Conservation (phyloP, 2,113 vertebrate species). For the Ranitomeya imitator region DNA sequence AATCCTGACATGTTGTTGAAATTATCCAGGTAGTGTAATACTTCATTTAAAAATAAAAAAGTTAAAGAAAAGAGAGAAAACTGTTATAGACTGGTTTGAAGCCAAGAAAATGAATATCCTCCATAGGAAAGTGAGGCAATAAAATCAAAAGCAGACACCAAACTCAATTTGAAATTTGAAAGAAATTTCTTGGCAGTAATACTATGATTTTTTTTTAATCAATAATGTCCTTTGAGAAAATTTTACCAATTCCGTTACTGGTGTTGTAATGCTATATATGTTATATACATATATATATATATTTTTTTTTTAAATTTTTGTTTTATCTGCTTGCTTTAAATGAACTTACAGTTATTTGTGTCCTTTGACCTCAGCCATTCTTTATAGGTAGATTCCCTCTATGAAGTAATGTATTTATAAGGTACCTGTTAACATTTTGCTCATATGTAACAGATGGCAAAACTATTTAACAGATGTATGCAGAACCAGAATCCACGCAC, state of each 20-base stretch:
- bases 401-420: conserved; percentile 58
- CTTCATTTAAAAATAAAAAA: conserved; percentile 39
- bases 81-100: conserved; percentile 32
- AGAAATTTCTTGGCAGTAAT: conserved; percentile 48
- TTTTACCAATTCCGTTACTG: conserved; percentile 13
- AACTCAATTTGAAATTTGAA: conserved; percentile 56
- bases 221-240: conserved; percentile 29
- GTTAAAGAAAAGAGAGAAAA: conserved; percentile 21
- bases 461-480: conserved; percentile 58
- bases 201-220: conserved; percentile 8
- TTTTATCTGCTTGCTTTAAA: conserved; percentile 29
- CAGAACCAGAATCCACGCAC: conserved; percentile 44
- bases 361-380: conserved; percentile 1
- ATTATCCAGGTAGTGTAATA: conserved; percentile 41
- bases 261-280: background rate
- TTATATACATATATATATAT: background rate
- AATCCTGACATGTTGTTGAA: conserved; percentile 38
- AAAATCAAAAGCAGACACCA: conserved; percentile 58
- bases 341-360: conserved; percentile 38
- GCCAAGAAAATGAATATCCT: conserved; percentile 59
- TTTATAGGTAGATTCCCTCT: conserved; percentile 41
- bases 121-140: conserved; percentile 51
- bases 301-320: background rate
- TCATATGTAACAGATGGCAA: conserved; percentile 57
- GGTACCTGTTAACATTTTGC: conserved; percentile 55